Evolutionary conservation across 1,140 invertebrate species (phyloP).

Genomic region (Drosophila varians): DNA sequence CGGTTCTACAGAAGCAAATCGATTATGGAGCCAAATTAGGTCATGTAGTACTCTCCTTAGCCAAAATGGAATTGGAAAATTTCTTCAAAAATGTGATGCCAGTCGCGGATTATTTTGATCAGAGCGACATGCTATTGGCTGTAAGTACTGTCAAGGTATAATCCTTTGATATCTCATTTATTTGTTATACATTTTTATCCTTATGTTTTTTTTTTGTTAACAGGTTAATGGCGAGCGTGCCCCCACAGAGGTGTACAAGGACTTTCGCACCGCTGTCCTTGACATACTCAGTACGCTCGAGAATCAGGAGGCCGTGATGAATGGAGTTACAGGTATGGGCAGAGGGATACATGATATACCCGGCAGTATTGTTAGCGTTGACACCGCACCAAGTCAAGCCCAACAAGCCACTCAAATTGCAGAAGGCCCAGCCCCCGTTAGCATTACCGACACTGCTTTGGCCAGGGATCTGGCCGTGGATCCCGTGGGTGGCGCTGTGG

Average conservation of each 20-base stretch:
- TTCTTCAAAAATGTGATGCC: conserved; percentile 95
- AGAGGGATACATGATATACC: conserved; percentile 85
- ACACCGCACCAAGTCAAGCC: conserved; percentile 85
- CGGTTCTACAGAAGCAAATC: conserved; percentile 93
- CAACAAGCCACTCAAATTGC: conserved; percentile 82
- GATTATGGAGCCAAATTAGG: conserved; percentile 94
- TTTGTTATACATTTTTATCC: not conserved
- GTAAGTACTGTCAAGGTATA: conserved; percentile 85
- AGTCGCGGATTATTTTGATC: conserved; percentile 94
- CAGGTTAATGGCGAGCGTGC: conserved; percentile 93
- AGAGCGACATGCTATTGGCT: conserved; percentile 91
- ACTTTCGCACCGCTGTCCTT: conserved; percentile 90
- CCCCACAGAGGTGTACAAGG: conserved; percentile 91
- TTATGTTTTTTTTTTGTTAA: not conserved
- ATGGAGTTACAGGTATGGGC: conserved; percentile 85
- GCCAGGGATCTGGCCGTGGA: conserved; percentile 30
- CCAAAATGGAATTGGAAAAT: conserved; percentile 93
- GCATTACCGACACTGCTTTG: conserved; percentile 8
- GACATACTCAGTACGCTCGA: conserved; percentile 88
- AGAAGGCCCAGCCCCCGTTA: conserved; percentile 37
- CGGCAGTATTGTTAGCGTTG: conserved; percentile 85
- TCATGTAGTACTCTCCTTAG: conserved; percentile 92
- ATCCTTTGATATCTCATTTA: too few relatives aligned
- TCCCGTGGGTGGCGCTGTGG: conserved; percentile 12
- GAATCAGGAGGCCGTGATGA: conserved; percentile 86